Percentiles rank a stretch among this genome's conserved stretches.
Evolutionary conservation across 1,140 invertebrate genomes (phyloP).

Genomic region (Colletes gigas): DNA sequence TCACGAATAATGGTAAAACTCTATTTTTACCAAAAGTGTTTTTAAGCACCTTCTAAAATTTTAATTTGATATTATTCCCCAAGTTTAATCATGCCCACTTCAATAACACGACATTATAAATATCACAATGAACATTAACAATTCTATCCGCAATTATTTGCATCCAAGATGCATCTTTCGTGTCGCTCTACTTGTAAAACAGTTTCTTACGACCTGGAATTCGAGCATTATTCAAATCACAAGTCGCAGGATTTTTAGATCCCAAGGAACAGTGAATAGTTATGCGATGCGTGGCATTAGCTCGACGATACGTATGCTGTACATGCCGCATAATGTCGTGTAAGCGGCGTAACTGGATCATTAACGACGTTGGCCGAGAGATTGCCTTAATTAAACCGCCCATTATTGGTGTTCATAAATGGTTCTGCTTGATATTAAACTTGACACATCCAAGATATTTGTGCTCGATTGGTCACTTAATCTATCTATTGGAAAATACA

Average conservation of each 20-base stretch:
- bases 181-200: too few relatives aligned
- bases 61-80: too few relatives aligned
- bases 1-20: too few relatives aligned
- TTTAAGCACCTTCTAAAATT: too few relatives aligned
- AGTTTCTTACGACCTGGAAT: not conserved
- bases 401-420: conserved; percentile 34
- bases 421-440: not conserved
- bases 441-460: not conserved
- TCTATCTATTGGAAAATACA: too few relatives aligned
- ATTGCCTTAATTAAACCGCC: conserved; percentile 33
- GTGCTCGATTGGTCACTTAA: too few relatives aligned
- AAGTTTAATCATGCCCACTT: too few relatives aligned
- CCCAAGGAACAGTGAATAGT: conserved; percentile 19
- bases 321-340: conserved; percentile 12
- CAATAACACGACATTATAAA: too few relatives aligned
- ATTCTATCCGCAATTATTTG: too few relatives aligned
- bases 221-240: not conserved
- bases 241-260: not conserved
- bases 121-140: too few relatives aligned
- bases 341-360: conserved; percentile 43
- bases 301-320: not conserved
- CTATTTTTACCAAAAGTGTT: too few relatives aligned
- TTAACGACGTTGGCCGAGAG: conserved; percentile 30
- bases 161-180: too few relatives aligned
- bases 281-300: not conserved